Conservation (phyloP, 2,888 invertebrate genomes). For the Aphidoletes aphidimyza region DNA sequence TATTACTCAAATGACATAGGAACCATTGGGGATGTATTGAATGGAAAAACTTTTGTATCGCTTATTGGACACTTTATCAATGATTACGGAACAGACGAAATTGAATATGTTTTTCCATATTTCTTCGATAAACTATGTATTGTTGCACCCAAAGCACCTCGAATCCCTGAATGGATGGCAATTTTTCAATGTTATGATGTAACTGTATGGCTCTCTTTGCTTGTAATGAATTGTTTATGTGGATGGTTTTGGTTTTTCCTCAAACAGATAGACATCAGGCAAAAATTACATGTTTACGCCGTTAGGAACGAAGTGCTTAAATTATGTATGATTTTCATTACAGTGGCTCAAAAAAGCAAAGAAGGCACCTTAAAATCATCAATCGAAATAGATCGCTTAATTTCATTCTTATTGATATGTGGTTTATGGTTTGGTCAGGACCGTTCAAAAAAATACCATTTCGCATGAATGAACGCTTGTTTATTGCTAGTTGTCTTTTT, state of each 20-base stretch:
- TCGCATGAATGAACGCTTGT: constrained; percentile 59
- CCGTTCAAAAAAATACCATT: constrained; percentile 58
- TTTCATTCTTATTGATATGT: constrained; percentile 58
- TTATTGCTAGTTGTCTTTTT: constrained; percentile 62
- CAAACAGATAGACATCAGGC: background rate
- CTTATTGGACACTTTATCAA: constrained; percentile 66
- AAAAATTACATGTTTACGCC: background rate
- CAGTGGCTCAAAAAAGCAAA: background rate
- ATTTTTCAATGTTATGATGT: constrained; percentile 63
- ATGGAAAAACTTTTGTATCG: constrained; percentile 63
- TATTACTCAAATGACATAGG: background rate
- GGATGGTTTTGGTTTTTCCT: constrained; percentile 59
- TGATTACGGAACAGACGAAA: constrained; percentile 61
- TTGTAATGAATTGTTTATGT: constrained; percentile 58
- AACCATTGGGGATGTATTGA: constrained; percentile 62
- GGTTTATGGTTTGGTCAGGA: constrained; percentile 58
- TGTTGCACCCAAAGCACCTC: constrained; percentile 65
- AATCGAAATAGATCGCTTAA: constrained; percentile 26
- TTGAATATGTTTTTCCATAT: constrained; percentile 65
- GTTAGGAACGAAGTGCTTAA: background rate
- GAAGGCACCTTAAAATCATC: background rate
- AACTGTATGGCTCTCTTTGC: constrained; percentile 59
- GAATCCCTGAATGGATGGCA: constrained; percentile 66
- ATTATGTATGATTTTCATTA: background rate
- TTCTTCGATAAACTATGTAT: constrained; percentile 66